phyloP scores from a whole-genome alignment of 1,140 invertebrate genomes.

The Melipona quadrifasciata region DNA sequence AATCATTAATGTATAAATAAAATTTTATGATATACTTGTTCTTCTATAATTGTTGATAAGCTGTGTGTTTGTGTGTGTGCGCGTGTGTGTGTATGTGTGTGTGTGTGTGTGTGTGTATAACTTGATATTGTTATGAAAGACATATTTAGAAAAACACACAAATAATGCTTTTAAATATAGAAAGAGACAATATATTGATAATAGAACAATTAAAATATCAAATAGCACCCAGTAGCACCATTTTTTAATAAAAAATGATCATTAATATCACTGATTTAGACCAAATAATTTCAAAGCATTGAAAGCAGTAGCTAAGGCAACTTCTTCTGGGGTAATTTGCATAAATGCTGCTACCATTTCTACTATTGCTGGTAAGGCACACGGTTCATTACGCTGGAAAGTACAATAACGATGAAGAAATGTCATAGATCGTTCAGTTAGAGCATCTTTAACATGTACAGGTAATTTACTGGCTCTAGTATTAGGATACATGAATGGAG shows the following conservation, averaged over 20 bases:
- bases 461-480: constrained; percentile 95
- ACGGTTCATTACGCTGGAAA: constrained; percentile 98
- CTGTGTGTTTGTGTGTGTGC: background rate
- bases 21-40: constrained; percentile 9
- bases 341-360: constrained; percentile 97
- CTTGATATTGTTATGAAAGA: constrained; percentile 12
- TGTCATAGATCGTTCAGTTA: constrained; percentile 91
- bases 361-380: constrained; percentile 94
- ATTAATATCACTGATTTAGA: constrained; percentile 89
- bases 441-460: constrained; percentile 90
- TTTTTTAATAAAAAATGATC: constrained; percentile 8
- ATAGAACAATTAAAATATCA: constrained; percentile 46
- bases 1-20: constrained; percentile 40
- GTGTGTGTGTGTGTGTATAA: background rate
- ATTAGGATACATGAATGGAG: constrained; percentile 98
- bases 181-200: constrained; percentile 11
- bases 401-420: constrained; percentile 92
- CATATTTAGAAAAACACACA: constrained; percentile 29
- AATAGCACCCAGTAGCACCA: constrained; percentile 64
- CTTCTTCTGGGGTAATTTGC: constrained; percentile 92
- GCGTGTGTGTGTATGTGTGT: too few relatives aligned
- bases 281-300: constrained; percentile 97
- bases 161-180: constrained; percentile 9
- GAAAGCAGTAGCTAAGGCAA: constrained; percentile 95
- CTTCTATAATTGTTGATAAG: background rate